phyloP scores from a whole-genome alignment of 2,888 invertebrate genomes.

The Tyria jacobaeae region DNA sequence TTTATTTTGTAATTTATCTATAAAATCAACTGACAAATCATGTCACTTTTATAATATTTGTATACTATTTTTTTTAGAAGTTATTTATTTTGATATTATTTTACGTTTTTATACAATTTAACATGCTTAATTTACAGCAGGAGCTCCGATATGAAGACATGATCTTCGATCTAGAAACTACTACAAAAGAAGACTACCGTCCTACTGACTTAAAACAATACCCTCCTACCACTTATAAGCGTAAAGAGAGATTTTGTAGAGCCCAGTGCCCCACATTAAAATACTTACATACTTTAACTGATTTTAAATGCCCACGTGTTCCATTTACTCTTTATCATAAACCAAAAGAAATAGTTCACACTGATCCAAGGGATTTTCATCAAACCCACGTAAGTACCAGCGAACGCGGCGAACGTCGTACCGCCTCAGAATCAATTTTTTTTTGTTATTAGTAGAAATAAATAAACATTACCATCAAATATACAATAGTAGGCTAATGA shows the following conservation, averaged over 20 bases:
- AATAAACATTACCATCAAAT: background rate
- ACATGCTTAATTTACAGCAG: background rate
- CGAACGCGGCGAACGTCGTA: no score
- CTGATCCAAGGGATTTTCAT: conserved; percentile 51
- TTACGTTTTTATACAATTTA: background rate
- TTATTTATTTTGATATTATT: conserved; percentile 1
- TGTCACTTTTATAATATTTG: background rate
- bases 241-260: background rate
- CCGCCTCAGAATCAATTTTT: no score
- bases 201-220: background rate
- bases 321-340: conserved; percentile 50
- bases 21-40: no score
- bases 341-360: conserved; percentile 51
- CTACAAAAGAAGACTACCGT: conserved; percentile 7
- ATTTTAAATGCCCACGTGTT: conserved; percentile 41
- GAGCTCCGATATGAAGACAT: background rate
- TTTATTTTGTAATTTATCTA: no score
- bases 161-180: conserved; percentile 10
- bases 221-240: background rate
- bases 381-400: conserved; percentile 35
- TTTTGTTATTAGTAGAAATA: no score
- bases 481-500: background rate
- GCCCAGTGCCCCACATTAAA: conserved; percentile 32
- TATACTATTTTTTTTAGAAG: background rate
- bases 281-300: conserved; percentile 52